phyloP scores from a whole-genome alignment of 2,888 invertebrate species.

The Actias luna region DNA sequence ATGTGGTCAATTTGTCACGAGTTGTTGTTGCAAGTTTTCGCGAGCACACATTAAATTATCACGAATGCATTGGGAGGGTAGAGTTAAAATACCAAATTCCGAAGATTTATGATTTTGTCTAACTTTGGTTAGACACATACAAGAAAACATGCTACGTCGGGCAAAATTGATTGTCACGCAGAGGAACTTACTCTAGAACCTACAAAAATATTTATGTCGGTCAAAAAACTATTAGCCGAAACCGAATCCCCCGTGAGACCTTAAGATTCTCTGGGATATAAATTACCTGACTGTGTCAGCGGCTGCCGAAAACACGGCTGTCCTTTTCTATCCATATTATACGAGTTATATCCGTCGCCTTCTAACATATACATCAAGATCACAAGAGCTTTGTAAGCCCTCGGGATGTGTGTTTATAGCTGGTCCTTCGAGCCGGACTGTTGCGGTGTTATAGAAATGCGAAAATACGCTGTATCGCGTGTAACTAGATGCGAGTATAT shows the following conservation, averaged over 20 bases:
- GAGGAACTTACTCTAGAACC: constrained; percentile 27
- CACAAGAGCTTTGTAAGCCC: constrained; percentile 64
- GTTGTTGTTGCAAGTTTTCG: too few species aligned
- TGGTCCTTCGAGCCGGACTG: constrained; percentile 63
- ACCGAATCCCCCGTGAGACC: constrained; percentile 37
- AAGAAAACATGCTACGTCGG: neutral
- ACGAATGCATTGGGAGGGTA: too few species aligned
- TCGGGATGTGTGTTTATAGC: constrained; percentile 77
- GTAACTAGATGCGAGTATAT: constrained; percentile 37
- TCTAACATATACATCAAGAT: constrained; percentile 65
- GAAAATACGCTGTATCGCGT: constrained; percentile 47
- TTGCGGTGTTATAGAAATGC: constrained; percentile 29
- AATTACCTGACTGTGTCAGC: constrained; percentile 42
- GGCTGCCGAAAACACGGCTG: constrained; percentile 33
- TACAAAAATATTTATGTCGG: constrained; percentile 38
- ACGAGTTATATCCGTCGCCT: constrained; percentile 56
- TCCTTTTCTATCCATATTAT: constrained; percentile 51
- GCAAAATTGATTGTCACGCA: constrained; percentile 10
- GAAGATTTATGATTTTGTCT: too few species aligned
- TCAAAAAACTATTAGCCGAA: constrained; percentile 48
- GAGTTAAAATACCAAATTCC: too few species aligned
- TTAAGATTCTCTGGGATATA: constrained; percentile 38
- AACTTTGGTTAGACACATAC: too few species aligned
- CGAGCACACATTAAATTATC: too few species aligned
- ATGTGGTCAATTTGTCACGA: too few species aligned